These are phyloP conservation scores for Saccostrea echinata DNA, from an alignment of 1,140 invertebrate genomes.

Conservation along the genomic window DNA sequence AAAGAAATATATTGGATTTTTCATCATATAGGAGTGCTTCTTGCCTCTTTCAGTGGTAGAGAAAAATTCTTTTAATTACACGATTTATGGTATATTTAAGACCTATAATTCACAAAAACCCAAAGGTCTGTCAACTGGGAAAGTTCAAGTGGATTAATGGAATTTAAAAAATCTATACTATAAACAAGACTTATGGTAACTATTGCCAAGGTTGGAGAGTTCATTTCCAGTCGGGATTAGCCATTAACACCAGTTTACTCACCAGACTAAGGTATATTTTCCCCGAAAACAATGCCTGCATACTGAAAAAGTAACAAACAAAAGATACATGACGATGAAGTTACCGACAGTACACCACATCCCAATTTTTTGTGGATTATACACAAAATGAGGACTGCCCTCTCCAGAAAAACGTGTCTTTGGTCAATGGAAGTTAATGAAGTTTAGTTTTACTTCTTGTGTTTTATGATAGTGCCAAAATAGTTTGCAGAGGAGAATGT, in stretches of 20 bases:
- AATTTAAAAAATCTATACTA: constrained; percentile 4
- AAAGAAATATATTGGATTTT: constrained; percentile 30
- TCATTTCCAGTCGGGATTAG: not conserved
- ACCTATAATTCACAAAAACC: constrained; percentile 33
- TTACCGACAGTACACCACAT: not conserved
- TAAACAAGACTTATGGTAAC: constrained; percentile 32
- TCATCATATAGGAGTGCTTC: not conserved
- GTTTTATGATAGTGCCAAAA: not conserved
- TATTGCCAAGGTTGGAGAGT: constrained; percentile 34
- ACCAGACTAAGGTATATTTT: not conserved
- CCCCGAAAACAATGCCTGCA: not conserved
- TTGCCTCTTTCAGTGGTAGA: not conserved
- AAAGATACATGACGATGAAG: not conserved
- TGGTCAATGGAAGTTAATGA: not conserved
- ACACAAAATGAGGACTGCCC: not conserved
- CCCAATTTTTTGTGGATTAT: not conserved
- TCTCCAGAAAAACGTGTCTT: not conserved
- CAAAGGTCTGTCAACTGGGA: constrained; percentile 16
- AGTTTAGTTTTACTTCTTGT: too few species aligned
- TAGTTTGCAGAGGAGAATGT: not conserved
- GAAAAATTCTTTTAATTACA: constrained; percentile 14
- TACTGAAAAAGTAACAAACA: not conserved
- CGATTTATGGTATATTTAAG: constrained; percentile 28
- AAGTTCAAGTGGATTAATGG: constrained; percentile 38
- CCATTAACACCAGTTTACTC: not conserved